Percentiles rank a stretch among this genome's conserved stretches.
phyloP scores from a whole-genome alignment of 2,113 vertebrate genomes.

The Tragelaphus strepsiceros region DNA sequence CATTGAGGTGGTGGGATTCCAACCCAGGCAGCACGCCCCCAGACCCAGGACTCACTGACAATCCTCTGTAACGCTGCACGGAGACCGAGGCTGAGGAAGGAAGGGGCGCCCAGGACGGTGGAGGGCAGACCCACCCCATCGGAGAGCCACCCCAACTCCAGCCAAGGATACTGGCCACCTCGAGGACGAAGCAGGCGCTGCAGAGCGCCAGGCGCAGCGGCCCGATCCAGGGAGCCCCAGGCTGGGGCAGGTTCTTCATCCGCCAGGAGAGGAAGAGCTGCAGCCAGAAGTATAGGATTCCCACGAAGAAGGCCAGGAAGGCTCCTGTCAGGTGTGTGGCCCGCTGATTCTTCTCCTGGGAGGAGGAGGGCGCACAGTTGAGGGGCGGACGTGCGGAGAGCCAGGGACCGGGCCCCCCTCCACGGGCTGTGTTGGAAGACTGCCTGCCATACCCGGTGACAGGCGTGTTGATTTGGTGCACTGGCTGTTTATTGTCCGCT shows the following conservation, averaged over 20 bases:
- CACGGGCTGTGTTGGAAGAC: fast-evolving
- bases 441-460: fast-evolving
- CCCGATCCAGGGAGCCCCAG: constrained; percentile 73
- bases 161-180: constrained; percentile 85
- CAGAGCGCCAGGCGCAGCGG: constrained; percentile 74
- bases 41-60: fast-evolving
- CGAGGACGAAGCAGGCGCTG: constrained; percentile 64
- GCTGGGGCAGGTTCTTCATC: constrained; percentile 66
- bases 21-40: background rate
- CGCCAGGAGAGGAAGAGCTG: constrained; percentile 79
- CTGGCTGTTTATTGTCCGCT: background rate
- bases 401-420: background rate
- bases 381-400: background rate
- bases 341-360: constrained; percentile 77
- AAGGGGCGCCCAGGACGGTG: background rate
- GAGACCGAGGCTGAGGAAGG: background rate
- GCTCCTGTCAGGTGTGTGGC: constrained; percentile 80
- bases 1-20: background rate
- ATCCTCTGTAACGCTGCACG: fast-evolving
- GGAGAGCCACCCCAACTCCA: background rate
- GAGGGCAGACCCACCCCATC: background rate
- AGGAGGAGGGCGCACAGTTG: background rate
- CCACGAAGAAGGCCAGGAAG: constrained; percentile 81
- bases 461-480: fast-evolving
- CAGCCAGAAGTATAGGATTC: constrained; percentile 85